Percentiles rank a stretch among this genome's conserved stretches.
These are phyloP conservation scores for Mesorhabditis belari DNA, from an alignment of 2,888 invertebrate genomes.

Conservation along the genomic window DNA sequence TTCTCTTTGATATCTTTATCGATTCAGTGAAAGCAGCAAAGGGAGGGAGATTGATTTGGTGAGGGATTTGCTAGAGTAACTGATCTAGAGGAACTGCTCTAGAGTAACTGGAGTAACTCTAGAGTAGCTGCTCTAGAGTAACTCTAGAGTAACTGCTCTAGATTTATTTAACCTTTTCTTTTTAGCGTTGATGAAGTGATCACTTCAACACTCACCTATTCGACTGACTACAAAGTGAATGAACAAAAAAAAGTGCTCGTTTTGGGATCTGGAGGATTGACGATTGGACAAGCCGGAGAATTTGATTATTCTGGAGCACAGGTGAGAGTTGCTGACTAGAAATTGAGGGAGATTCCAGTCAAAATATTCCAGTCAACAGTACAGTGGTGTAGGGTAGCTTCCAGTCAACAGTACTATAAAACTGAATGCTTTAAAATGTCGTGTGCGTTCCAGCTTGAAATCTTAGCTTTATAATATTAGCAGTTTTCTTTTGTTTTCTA, in stretches of 20 bases:
- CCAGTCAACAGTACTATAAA: no score
- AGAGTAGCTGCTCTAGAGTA: no score
- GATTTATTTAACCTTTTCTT: neutral
- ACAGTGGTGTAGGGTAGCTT: no score
- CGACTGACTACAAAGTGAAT: slow-evolving; percentile 24
- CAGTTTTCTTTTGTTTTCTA: no score
- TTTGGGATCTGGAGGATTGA: slow-evolving; percentile 84
- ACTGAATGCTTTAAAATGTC: no score
- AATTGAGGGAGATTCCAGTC: neutral
- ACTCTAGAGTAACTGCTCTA: no score
- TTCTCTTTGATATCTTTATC: slow-evolving; percentile 86
- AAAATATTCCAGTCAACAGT: no score
- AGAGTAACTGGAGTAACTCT: no score
- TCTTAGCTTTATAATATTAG: no score
- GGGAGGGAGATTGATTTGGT: slow-evolving; percentile 14
- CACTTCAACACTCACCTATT: slow-evolving; percentile 27
- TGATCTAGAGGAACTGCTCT: no score
- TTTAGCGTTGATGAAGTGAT: slow-evolving; percentile 36
- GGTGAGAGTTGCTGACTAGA: slow-evolving; percentile 55
- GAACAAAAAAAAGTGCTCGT: slow-evolving; percentile 64
- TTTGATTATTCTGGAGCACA: slow-evolving; percentile 99
- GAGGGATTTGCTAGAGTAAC: slow-evolving; percentile 7
- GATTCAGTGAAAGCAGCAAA: slow-evolving; percentile 60
- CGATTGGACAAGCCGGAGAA: slow-evolving; percentile 98
- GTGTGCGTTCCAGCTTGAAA: no score